These are phyloP conservation scores for Leontopithecus rosalia DNA, from an alignment of 2,797 vertebrate species.

Conservation along the genomic window DNA sequence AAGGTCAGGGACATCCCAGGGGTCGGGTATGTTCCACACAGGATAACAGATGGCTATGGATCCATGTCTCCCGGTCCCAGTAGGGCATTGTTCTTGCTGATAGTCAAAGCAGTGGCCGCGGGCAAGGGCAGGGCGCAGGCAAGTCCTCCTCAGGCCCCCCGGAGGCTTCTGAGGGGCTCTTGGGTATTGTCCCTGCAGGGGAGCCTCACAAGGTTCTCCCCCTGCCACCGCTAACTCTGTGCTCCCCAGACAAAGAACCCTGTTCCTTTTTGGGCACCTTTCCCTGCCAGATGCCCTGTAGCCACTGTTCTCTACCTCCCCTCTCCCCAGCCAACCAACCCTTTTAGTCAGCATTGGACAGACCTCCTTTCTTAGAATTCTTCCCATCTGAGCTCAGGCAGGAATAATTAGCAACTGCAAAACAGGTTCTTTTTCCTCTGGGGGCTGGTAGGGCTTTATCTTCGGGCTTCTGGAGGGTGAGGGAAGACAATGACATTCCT, in stretches of 20 bases:
- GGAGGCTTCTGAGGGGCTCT: background rate
- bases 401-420: background rate
- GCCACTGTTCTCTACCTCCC: background rate
- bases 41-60: background rate
- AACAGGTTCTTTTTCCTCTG: background rate
- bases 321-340: background rate
- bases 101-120: background rate
- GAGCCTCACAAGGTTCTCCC: background rate
- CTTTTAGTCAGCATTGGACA: background rate
- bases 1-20: background rate
- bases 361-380: background rate
- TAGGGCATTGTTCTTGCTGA: no score
- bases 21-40: background rate
- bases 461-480: background rate
- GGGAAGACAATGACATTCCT: no score
- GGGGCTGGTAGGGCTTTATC: background rate
- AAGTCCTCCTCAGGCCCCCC: background rate
- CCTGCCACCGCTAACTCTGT: background rate
- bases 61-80: background rate
- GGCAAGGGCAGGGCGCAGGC: background rate
- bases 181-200: background rate
- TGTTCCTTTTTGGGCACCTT: background rate
- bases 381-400: background rate
- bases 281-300: background rate
- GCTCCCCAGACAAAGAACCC: background rate